A percentile compares a stretch with the other conserved stretches of the same genome.
Conservation (phyloP, 1,140 invertebrate genomes). For the Pararge aegeria region DNA sequence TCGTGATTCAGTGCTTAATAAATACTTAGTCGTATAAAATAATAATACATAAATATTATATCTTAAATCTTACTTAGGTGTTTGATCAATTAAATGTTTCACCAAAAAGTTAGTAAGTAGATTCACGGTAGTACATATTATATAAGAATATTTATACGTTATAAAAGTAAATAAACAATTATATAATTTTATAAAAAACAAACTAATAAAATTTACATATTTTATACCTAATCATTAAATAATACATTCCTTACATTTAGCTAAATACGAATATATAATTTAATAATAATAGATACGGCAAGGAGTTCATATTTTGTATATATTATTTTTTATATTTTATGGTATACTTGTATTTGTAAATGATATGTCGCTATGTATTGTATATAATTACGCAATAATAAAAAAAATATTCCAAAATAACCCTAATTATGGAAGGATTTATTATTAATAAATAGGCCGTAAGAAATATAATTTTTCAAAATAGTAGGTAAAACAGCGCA, state of each 20-base stretch:
- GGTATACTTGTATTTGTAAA: conserved; percentile 27
- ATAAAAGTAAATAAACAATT: background rate
- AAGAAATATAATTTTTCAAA: conserved; percentile 26
- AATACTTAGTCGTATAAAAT: too few species aligned
- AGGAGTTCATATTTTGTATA: conserved; percentile 7
- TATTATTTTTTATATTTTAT: conserved; percentile 8
- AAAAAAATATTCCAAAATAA: conserved; percentile 33
- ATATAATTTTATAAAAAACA: background rate
- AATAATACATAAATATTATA: too few species aligned
- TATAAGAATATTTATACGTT: background rate
- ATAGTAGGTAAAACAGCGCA: conserved; percentile 18
- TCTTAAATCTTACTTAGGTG: too few species aligned
- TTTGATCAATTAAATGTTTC: too few species aligned
- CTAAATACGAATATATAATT: conserved; percentile 22
- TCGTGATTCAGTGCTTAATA: too few species aligned
- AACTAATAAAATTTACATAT: background rate
- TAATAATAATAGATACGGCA: conserved; percentile 21
- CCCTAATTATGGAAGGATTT: conserved; percentile 40
- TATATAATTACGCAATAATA: conserved; percentile 31
- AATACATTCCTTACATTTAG: conserved; percentile 2
- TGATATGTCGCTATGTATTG: conserved; percentile 32
- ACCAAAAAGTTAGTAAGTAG: too few species aligned
- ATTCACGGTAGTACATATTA: too few species aligned
- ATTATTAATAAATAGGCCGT: conserved; percentile 37
- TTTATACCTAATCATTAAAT: conserved; percentile 1